These are phyloP conservation scores for Saturnia japonica DNA, from an alignment of 2,888 invertebrate genomes.

Conservation along the genomic window DNA sequence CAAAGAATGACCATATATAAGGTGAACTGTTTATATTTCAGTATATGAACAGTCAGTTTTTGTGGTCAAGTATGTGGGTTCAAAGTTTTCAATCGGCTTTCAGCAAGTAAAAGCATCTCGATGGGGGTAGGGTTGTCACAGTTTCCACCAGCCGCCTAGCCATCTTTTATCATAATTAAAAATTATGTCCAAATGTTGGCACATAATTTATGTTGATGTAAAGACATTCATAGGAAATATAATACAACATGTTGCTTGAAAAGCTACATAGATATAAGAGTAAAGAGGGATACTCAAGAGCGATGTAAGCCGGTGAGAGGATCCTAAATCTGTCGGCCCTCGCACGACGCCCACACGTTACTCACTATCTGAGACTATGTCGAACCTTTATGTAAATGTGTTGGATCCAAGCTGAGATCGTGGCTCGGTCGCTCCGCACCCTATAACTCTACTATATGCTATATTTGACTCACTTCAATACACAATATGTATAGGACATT, in stretches of 20 bases:
- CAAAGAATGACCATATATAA: background rate
- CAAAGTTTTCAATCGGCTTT: background rate
- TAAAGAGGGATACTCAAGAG: background rate
- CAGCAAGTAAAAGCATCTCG: background rate
- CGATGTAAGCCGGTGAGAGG: conserved; percentile 4
- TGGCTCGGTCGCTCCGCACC: background rate
- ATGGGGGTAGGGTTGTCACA: too few relatives aligned
- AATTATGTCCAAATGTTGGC: background rate
- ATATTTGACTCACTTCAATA: background rate
- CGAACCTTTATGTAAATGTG: background rate
- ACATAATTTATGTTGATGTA: too few relatives aligned
- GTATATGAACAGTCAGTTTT: background rate
- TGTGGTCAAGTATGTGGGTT: background rate
- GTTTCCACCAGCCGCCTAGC: too few relatives aligned
- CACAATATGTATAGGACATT: background rate
- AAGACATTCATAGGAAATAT: background rate
- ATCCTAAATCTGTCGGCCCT: conserved; percentile 5
- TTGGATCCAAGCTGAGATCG: background rate
- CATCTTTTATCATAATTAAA: background rate
- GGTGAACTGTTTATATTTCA: background rate
- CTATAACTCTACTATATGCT: background rate
- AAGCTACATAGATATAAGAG: background rate
- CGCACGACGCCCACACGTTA: background rate
- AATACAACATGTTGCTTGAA: background rate
- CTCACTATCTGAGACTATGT: background rate